Conservation (phyloP, 2,888 invertebrate species). For the Onchidella celtica region DNA sequence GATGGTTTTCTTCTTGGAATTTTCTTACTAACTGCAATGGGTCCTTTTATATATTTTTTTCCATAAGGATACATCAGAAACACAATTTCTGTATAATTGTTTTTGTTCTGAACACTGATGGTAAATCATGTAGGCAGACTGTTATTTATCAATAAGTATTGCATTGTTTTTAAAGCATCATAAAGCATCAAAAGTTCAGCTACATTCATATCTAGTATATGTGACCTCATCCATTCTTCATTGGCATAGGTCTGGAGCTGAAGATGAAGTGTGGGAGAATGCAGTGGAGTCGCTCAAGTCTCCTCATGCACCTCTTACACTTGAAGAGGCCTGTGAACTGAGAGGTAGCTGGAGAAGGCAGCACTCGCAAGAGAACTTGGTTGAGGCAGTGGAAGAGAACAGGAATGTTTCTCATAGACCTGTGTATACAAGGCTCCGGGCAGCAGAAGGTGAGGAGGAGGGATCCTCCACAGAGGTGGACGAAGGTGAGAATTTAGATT, state of each 20-base stretch:
- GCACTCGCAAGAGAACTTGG: conserved; percentile 55
- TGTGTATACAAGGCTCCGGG: conserved; percentile 37
- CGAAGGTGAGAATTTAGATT: too few species aligned
- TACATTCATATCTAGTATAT: too few species aligned
- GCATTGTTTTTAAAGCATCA: too few species aligned
- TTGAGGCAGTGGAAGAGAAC: conserved; percentile 29
- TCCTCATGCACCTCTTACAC: conserved; percentile 49
- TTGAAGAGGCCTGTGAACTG: conserved; percentile 56
- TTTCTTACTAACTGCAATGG: background rate
- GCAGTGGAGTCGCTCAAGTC: conserved; percentile 48
- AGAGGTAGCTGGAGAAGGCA: conserved; percentile 53
- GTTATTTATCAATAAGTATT: too few species aligned
- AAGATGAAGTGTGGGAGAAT: conserved; percentile 58
- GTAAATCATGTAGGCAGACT: too few species aligned
- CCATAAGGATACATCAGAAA: too few species aligned
- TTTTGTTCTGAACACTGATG: too few species aligned
- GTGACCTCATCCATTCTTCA: too few species aligned
- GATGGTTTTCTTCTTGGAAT: too few species aligned
- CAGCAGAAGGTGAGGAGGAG: conserved; percentile 52
- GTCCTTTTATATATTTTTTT: background rate
- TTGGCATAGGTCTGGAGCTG: conserved; percentile 58
- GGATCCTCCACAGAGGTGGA: conserved; percentile 49
- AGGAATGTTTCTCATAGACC: conserved; percentile 11
- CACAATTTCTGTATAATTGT: too few species aligned
- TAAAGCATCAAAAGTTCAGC: too few species aligned